Evolutionary conservation across 2,888 invertebrate species (phyloP).

Genomic region (Noctua pronuba): DNA sequence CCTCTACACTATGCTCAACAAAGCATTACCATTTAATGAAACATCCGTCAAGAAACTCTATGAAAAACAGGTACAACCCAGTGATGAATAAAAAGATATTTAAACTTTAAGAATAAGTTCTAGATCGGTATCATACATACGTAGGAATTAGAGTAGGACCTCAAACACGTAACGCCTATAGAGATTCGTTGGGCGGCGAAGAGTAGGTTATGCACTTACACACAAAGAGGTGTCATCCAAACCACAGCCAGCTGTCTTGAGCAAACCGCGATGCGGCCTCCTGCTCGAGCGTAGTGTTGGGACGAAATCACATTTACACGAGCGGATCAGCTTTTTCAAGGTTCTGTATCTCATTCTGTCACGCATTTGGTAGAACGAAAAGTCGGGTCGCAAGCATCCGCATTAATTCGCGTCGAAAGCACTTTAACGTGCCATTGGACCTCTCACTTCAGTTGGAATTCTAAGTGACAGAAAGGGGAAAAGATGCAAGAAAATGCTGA

Average conservation of each 20-base stretch:
- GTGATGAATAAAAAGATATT: neutral
- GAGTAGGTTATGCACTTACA: neutral
- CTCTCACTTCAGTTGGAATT: neutral
- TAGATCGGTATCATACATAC: neutral
- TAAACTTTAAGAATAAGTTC: neutral
- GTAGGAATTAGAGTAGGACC: neutral
- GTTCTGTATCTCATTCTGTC: neutral
- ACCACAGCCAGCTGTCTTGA: neutral
- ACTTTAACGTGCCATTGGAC: neutral
- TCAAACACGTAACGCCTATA: neutral
- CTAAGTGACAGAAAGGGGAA: neutral
- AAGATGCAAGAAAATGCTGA: neutral
- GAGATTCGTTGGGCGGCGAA: neutral
- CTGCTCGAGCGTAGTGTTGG: neutral
- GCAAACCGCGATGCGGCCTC: neutral
- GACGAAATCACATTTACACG: neutral
- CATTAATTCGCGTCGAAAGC: neutral
- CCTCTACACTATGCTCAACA: conserved; percentile 95
- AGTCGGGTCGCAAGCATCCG: neutral
- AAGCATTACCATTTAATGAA: conserved; percentile 95
- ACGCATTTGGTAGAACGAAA: neutral
- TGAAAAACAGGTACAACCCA: conserved; percentile 85
- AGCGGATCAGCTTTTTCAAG: neutral
- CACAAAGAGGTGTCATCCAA: neutral
- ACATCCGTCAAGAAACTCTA: conserved; percentile 93